phyloP scores from a whole-genome alignment of 2,888 invertebrate species.

The Eupithecia inturbata region DNA sequence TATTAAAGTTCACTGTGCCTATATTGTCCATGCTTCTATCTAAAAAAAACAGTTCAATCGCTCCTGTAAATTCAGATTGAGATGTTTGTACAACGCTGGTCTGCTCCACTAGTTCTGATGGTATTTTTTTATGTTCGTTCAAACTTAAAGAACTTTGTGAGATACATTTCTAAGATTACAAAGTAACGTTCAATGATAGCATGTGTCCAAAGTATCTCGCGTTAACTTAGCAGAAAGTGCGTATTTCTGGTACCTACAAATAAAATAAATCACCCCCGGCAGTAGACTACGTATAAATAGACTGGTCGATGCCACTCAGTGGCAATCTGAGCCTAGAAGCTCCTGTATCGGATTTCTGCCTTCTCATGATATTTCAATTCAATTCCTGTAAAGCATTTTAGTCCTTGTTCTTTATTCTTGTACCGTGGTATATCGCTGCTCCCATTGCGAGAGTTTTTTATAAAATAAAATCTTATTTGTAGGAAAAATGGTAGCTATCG shows the following conservation, averaged over 20 bases:
- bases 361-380: slow-evolving; percentile 25
- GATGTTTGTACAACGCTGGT: too few relatives aligned
- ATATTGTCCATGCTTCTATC: background rate
- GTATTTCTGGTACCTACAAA: slow-evolving; percentile 27
- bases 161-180: too few relatives aligned
- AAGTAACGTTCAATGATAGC: too few relatives aligned
- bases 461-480: background rate
- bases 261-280: slow-evolving; percentile 23
- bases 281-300: slow-evolving; percentile 57
- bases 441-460: background rate
- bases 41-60: background rate
- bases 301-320: slow-evolving; percentile 55
- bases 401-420: background rate
- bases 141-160: too few relatives aligned
- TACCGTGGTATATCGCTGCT: background rate
- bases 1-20: background rate
- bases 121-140: too few relatives aligned
- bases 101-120: too few relatives aligned
- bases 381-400: slow-evolving; percentile 10
- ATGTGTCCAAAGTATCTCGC: background rate
- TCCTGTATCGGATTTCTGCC: slow-evolving; percentile 30
- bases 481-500: background rate
- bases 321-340: slow-evolving; percentile 33
- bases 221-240: slow-evolving; percentile 4
- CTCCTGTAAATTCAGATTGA: too few relatives aligned